Base-by-base conservation (phyloP, 2,888 invertebrate species). In the Oxytorus armatus region DNA sequence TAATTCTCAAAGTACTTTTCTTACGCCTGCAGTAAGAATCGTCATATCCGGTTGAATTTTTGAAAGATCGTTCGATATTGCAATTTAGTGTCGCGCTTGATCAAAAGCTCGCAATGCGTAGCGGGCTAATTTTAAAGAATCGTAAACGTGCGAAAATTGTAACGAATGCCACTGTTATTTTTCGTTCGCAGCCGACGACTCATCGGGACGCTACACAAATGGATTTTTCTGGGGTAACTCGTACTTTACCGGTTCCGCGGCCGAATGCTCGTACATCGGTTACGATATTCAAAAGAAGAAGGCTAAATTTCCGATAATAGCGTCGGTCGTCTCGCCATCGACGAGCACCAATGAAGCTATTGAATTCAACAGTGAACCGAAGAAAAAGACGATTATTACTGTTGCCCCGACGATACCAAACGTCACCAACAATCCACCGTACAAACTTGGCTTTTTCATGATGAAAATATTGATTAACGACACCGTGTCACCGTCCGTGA, bases 201-300 rank as follows among this genome's bases (percentile, higher is more conserved):
- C 92, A 3, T 92, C 91, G 21, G 92, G 92, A 8, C 89, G 92
- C 70, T 92, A 89, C 84, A 90, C 90, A 0, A 90, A 90, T 76
- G 90, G 92, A 11, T 92, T 90, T 84, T 90, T 90, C 80, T 92
- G 92, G 92, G 92, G 92, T 16, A 92, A 92, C 81, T 88, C 89
- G 5, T 92, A 90, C 77, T 92, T 91, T 84, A 86, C 86, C 3
- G 92, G 92, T 33, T 92, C 92, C 3, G 90, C 91, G 1, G 89
- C 89, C 11, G 91, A 92, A 65, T 92, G 92, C 66, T 83, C 86
- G 14, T 90, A 89, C 76, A 90, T 92, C 51, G 89, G 89, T 21
- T 77, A 82, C 42, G 84, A 86, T 72, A 80, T 79, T 53, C 81
- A 82, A 7, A 83, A 84, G 63, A 83, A 77, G 21, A 82, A 77